Evolutionary conservation across 2,113 vertebrate species (phyloP), one percentile per base, ranked within the genome.

Genomic region (Phalacrocorax pelagicus): DNA sequence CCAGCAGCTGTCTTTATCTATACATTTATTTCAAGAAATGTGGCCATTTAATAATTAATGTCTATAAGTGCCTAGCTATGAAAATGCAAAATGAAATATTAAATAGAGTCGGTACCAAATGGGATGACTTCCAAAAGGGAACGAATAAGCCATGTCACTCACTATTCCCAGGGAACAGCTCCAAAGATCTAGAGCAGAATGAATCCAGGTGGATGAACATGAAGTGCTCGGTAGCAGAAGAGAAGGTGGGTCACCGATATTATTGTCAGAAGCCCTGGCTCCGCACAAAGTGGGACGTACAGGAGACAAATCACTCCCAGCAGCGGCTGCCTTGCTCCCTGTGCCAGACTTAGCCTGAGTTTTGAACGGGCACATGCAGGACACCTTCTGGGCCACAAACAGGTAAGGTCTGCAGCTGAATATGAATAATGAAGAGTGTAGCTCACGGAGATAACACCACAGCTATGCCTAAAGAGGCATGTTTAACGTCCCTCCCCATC

Each of bases 11-110:
- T 47, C 92, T 86, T 40, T 44, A 72, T 77, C 80, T 95, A 69
- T 88, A 92, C 75, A 44, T 93, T 94, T 67, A 70, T 58, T 84
- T 88, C 73, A 65, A 83, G 89, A 89, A 95, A 78, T 2, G 15
- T 73, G 85, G 49, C 32, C 61, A n/a, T 67, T 98, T 67, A 98
- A 97, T 97, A 95, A 97, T 97, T 96, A 27, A 97, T 97, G 91
- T 59, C 90, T 74, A 30, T 96, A 98, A 97, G 96, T 97, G 95
- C 93, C 92, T 97, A 26, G 88, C 92, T 89, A 94, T 93, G 97
- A 95, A 97, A 96, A 97, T 91, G 81, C 83, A 91, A 72, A 88
- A 98, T 98, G 49, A 98, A 98, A 97, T 97, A 97, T 97, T 97
- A 93, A 98, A 78, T 82, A 94, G 55, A 72, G 26, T 52, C 3